These are phyloP conservation scores for Mustelus asterias DNA, from an alignment of 2,113 vertebrate genomes.

Conservation along the genomic window DNA sequence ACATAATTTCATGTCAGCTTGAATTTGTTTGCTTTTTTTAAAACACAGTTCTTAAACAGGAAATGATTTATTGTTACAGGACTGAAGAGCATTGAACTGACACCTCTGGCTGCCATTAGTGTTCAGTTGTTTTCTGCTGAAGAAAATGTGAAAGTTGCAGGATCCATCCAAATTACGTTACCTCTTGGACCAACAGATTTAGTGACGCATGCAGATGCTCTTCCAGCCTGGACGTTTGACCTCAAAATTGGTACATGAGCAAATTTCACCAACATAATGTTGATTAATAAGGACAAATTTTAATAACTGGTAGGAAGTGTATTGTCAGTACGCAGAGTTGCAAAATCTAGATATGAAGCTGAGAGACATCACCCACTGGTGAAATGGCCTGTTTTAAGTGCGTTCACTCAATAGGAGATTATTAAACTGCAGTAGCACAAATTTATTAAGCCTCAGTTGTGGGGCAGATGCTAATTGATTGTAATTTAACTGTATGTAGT, in stretches of 20 bases:
- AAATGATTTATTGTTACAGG: constrained; percentile 50
- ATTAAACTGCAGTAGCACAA: not conserved
- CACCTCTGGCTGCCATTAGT: constrained; percentile 72
- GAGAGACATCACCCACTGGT: not conserved
- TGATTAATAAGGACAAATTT: not conserved
- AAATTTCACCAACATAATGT: not conserved
- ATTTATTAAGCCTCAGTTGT: not conserved
- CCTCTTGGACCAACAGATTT: constrained; percentile 59
- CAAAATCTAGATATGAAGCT: not conserved
- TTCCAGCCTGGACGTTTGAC: constrained; percentile 85
- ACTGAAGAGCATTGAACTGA: constrained; percentile 69
- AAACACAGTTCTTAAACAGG: not conserved
- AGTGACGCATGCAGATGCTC: constrained; percentile 60
- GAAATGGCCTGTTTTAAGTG: not conserved
- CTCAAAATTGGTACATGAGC: constrained; percentile 67
- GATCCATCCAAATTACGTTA: constrained; percentile 75
- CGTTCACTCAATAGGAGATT: not conserved
- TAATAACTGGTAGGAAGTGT: not conserved
- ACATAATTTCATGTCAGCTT: constrained; percentile 38
- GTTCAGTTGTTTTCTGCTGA: constrained; percentile 66
- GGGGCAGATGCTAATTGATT: not conserved
- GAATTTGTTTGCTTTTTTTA: constrained; percentile 43
- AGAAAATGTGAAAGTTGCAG: constrained; percentile 69
- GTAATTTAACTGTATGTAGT: not conserved
- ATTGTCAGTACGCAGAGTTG: not conserved